Evolutionary conservation across 2,113 vertebrate genomes (phyloP), one percentile per base, ranked within the genome.

Genomic region (Sterrhoptilus dennistouni): DNA sequence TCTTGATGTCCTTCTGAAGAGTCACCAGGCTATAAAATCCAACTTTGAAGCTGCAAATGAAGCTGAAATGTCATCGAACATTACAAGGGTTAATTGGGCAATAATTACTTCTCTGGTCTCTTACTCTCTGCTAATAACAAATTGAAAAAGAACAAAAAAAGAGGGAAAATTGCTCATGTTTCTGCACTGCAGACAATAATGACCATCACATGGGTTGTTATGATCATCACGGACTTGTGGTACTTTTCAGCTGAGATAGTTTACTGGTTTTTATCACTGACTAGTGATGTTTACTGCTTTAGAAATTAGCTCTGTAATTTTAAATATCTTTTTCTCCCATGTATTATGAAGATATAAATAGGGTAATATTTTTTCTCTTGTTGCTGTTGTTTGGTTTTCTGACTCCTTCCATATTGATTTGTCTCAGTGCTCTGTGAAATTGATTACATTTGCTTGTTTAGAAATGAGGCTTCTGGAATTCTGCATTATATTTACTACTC

Each of bases 361-460:
- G 52, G 25, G 60, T 81, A 56, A 72, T 83, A 75, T 96, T 84
- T 91, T 91, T 95, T 84, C 65, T 80, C 69, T 72, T 5, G 4
- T 92, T 93, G 72, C 49, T 79, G 95, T 92, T 94, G 76, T 94
- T 97, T 90, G 42, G 60, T 84, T 90, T 95, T 91, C 83, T 78
- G 76, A 90, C 65, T 96, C 61, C 13, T 94, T 94, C 72, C 70
- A 33, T 92, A 95, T 94, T 89, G 95, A 97, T 96, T 95, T 95
- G 95, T 95, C 92, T 95, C 92, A 71, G 53, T 85, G 60, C 69
- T 82, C 74, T 91, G 86, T 79, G 65, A 78, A 95, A 95, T 79
- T 86, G 88, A 89, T 96, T 97, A 60, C 49, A 78, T 94, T 95
- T 95, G 4, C 76, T 96, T 88, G 88, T 70, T 91, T 93, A 86